Base-by-base conservation (phyloP, 2,888 invertebrate species). In the Melitaea athalia region DNA sequence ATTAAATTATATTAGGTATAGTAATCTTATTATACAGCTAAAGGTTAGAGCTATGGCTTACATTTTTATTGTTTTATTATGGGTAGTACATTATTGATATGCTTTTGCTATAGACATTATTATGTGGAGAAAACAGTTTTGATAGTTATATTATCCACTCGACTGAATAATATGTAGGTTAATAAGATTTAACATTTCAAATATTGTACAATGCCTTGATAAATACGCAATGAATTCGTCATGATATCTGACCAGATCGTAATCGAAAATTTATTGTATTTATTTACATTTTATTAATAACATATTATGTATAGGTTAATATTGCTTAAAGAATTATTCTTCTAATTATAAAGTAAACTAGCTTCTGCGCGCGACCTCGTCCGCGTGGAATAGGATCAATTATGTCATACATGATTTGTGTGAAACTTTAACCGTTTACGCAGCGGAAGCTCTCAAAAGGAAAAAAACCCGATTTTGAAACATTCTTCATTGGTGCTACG, bases 171-270 rank as follows among this genome's bases (percentile, higher is more conserved):
- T 59, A 15, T 17, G 59, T 49, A 53, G 31, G 24, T 24, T n/a
- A 24, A 24, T 24, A 15, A 38, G 57, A 57, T 57, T 38, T 57
- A 33, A 57, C 57, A 57, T 33, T 57, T 57, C 57, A n/a, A 38
- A 57, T 57, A 38, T 38, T 57, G 57, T 38, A 57, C 15, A 57
- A 38, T 33, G 38, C 14, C 50, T 31, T 53, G 5, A 31, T 53
- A 53, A 31, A 53, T 31, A 31, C 53, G 14, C 31, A 12, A 53
- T 53, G 5, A 24, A 38, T 38, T 15, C 15, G 38, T 57, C n/a
- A 57, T 38, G 10, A n/a, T 10, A 57, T 12, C n/a, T 57, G 57
- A 57, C 57, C 38, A 38, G n/a, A 1, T 24, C 24, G 6, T 38
- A 14, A 47, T 38, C 3, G n/a, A 33, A 38, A 14, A 15, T 3